Evolutionary conservation across 2,113 vertebrate species (phyloP), one percentile per base, ranked within the genome.

Genomic region (Etia nguti): DNA sequence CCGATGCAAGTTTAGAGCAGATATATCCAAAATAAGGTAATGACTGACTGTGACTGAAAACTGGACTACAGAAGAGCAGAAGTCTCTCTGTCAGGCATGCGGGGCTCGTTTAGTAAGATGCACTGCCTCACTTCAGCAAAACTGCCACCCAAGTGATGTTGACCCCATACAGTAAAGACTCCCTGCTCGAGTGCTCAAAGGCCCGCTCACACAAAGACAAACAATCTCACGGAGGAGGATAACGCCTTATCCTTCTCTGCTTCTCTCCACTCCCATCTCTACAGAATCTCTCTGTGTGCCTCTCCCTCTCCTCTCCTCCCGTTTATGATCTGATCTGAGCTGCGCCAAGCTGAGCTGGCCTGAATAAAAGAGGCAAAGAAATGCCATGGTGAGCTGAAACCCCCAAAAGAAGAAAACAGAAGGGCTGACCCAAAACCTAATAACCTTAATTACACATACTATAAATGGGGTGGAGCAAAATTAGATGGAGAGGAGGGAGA

Each of bases 361-460:
- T 90, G 57, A 86, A 92, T 89, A 90, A 88, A 81, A 88, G 83
- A 88, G 62, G 54, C 60, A 34, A 86, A 84, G 81, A 90, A 87
- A 87, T 70, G 57, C 57, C 79, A 24, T 26, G 36, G 70, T 83
- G 86, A 81, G 77, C 15, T 26, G 31, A 77, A 36, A 34, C 43
- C 55, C 75, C n/a, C 36, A 3, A 48, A 65, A 75, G 18, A 79
- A 12, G 26, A 6, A 36, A 54, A n/a, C 75, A 29, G 50, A 41
- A 4, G 0, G 36, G 62, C 86, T 80, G 85, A 91, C 75, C 88
- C 18, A 6, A 88, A 92, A 91, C 81, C 91, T 77, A 73, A 83
- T 83, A 86, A 81, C 52, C 75, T 55, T 89, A 88, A 88, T 90
- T 85, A 70, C 36, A 41, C 13, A 34, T 38, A 31, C 10, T 29